Conservation (phyloP, 1,140 invertebrate genomes). For the Zaprionus gabonicus region DNA sequence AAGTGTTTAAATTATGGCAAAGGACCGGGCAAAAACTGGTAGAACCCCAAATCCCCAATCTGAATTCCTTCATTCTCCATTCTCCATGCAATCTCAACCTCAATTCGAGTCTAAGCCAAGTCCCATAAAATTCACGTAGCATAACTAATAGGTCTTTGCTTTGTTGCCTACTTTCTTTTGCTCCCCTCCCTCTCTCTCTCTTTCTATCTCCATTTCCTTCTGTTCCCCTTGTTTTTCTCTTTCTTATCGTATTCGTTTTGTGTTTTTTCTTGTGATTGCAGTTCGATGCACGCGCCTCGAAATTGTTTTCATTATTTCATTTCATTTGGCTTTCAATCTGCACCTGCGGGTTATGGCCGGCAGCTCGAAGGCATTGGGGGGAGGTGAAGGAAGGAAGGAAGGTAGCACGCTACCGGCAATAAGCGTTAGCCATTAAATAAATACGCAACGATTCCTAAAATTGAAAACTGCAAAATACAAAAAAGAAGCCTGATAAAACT, state of each 20-base stretch:
- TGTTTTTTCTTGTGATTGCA: slow-evolving; percentile 51
- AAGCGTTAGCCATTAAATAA: slow-evolving; percentile 72
- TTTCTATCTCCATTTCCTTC: not conserved
- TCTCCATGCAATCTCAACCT: not conserved
- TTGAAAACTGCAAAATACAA: not conserved
- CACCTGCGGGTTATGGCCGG: slow-evolving; percentile 70
- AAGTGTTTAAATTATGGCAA: slow-evolving; percentile 51
- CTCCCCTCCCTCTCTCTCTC: slow-evolving; percentile 3
- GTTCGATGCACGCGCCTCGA: slow-evolving; percentile 73
- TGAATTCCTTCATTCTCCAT: not conserved
- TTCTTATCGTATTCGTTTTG: not conserved
- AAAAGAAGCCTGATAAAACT: slow-evolving; percentile 24
- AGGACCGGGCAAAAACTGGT: not conserved
- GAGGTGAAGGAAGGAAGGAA: slow-evolving; percentile 22
- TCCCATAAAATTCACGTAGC: slow-evolving; percentile 68
- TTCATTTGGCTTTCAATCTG: slow-evolving; percentile 72
- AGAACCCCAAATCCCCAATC: not conserved
- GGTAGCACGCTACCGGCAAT: slow-evolving; percentile 37
- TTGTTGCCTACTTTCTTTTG: slow-evolving; percentile 37
- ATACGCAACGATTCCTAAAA: slow-evolving; percentile 50
- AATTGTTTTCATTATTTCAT: slow-evolving; percentile 81
- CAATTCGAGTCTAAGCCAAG: slow-evolving; percentile 37
- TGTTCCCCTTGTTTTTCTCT: not conserved
- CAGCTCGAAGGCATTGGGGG: slow-evolving; percentile 19
- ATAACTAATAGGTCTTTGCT: slow-evolving; percentile 75